Evolutionary conservation across 2,113 vertebrate genomes (phyloP).

Genomic region (Lichenostomus cassidix): DNA sequence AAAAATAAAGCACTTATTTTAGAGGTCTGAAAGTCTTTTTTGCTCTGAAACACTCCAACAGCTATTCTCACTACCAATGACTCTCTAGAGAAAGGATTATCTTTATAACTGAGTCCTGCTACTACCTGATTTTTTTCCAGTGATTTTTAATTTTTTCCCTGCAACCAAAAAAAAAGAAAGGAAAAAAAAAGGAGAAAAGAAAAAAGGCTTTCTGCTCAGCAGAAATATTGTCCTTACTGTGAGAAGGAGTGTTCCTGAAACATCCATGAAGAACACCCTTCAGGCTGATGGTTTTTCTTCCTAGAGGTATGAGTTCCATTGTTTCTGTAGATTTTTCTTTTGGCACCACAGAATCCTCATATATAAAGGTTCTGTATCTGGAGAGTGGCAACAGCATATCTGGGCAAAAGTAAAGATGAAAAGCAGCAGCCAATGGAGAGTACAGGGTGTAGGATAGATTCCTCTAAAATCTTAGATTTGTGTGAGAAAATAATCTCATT

Average conservation of each 20-base stretch:
- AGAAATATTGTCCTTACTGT: not conserved
- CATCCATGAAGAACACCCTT: not conserved
- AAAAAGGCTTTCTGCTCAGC: not conserved
- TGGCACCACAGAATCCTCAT: not conserved
- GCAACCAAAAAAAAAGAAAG: not conserved
- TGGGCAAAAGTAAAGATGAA: not conserved
- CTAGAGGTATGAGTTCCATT: not conserved
- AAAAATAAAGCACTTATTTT: not conserved
- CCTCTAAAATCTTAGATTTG: not conserved
- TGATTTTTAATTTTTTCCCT: not conserved
- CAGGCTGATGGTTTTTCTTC: not conserved
- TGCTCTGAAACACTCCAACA: not conserved
- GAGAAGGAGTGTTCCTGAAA: not conserved
- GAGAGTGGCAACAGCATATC: not conserved
- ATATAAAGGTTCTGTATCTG: not conserved
- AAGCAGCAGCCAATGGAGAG: not conserved
- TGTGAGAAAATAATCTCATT: not conserved
- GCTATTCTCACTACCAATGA: not conserved
- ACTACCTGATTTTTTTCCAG: not conserved
- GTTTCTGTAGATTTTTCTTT: not conserved
- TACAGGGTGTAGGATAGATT: not conserved
- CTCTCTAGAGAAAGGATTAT: not conserved
- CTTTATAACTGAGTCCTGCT: not conserved
- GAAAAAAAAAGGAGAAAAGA: not conserved
- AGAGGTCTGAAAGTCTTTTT: not conserved